These are phyloP conservation scores for Sinohyriopsis cumingii DNA, from an alignment of 2,888 invertebrate species.

Conservation along the genomic window DNA sequence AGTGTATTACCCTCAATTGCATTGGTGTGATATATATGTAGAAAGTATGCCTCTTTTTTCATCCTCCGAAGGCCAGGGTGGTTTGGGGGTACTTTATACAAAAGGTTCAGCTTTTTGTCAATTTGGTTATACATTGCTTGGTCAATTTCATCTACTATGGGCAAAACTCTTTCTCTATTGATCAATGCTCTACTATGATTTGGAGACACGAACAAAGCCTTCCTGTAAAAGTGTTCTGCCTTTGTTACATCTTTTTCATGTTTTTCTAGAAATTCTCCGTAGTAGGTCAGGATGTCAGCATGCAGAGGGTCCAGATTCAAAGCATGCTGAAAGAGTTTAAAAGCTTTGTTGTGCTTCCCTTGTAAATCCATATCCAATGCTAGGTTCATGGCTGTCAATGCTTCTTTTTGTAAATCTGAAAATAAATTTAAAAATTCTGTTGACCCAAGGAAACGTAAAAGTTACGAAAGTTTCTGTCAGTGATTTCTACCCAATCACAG, in stretches of 20 bases:
- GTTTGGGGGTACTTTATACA: slow-evolving; percentile 86
- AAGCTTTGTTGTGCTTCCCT: slow-evolving; percentile 89
- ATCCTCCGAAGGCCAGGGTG: slow-evolving; percentile 87
- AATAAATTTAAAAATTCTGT: slow-evolving; percentile 6
- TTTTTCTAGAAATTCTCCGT: slow-evolving; percentile 93
- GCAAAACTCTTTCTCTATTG: slow-evolving; percentile 88
- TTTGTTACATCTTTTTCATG: slow-evolving; percentile 87
- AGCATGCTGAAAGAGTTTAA: slow-evolving; percentile 81
- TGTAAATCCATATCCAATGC: slow-evolving; percentile 87
- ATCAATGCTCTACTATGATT: slow-evolving; percentile 76
- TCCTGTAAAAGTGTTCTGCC: slow-evolving; percentile 90
- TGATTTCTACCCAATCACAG: no score
- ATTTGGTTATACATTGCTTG: slow-evolving; percentile 83
- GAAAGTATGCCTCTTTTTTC: slow-evolving; percentile 94
- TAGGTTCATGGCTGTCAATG: slow-evolving; percentile 86
- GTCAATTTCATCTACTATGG: slow-evolving; percentile 90
- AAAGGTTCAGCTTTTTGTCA: slow-evolving; percentile 86
- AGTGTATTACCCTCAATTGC: slow-evolving; percentile 98
- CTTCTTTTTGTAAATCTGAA: slow-evolving; percentile 79
- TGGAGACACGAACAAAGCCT: slow-evolving; percentile 88
- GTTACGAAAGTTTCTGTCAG: not conserved
- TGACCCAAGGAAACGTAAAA: not conserved
- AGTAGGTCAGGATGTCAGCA: slow-evolving; percentile 92
- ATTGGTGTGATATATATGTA: slow-evolving; percentile 95
- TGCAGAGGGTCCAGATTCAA: slow-evolving; percentile 91